Evolutionary conservation across 1,140 invertebrate genomes (phyloP), one percentile per base, ranked within the genome.

Genomic region (Harpegnathos saltator): DNA sequence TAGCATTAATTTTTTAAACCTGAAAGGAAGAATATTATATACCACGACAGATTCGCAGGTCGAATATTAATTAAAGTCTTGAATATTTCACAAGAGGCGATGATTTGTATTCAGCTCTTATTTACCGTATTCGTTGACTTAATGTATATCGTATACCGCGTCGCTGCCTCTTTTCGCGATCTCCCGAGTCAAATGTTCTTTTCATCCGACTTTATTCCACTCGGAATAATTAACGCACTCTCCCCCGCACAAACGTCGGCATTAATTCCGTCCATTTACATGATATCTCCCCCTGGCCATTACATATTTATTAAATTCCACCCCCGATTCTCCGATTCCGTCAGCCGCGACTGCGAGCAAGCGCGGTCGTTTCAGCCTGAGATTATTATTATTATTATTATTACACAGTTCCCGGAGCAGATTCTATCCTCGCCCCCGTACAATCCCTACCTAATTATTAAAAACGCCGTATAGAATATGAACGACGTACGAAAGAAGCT

Each of bases 201-300:
- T 56, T 66, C 15, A 26, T 54, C 14, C 48, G 12, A 66, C 66
- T 66, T 52, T 54, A 75, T 65, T 66, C 5, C 29, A 77, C 11
- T 77, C 15, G 14, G 29, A 66, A 77, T 56, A 66, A 77, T 77
- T 66, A 66, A 77, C 29, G 19, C 48, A 56, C 61, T 54, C 22
- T 54, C 22, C n/a, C 19, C 66, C 19, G 19, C 14, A 54, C 74
- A 56, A 66, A 77, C 4, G n/a, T n/a, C 19, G 50, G 48, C 29
- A 66, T 54, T 77, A 65, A 66, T 77, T 66, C 48, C 2, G 9
- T 38, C 17, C 74, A 66, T 66, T 77, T 77, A 66, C 74, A 77
- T 77, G 24, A 77, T 77, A n/a, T n/a, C 44, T 33, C 5, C 9
- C 15, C 1, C 24, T 9, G 54, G 48, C 19, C 29, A 22, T 12